These are phyloP conservation scores for Triplophysa yarkandensis DNA, from an alignment of 2,797 vertebrate genomes.

Conservation along the genomic window DNA sequence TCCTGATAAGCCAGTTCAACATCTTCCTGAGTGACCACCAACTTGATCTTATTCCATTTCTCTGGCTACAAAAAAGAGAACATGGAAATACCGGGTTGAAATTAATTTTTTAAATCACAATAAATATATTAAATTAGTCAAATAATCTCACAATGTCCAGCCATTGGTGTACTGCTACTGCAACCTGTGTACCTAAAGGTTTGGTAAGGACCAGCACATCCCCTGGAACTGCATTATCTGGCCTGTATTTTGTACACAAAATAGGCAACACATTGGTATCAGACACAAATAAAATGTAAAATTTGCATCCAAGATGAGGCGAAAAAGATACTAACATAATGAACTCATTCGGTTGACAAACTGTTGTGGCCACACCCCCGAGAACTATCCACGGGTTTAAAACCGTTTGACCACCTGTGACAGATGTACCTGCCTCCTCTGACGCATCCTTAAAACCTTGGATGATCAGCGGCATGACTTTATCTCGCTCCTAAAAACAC, in stretches of 20 bases:
- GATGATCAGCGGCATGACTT: constrained; percentile 98
- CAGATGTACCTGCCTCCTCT: constrained; percentile 96
- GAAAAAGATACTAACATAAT: constrained; percentile 86
- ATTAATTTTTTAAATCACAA: no score
- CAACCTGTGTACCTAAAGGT: constrained; percentile 96
- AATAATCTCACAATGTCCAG: constrained; percentile 95
- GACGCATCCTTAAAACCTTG: constrained; percentile 99
- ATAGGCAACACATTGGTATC: background rate
- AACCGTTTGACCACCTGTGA: constrained; percentile 97
- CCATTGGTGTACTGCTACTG: constrained; percentile 98
- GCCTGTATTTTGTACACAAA: constrained; percentile 77
- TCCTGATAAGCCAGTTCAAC: constrained; percentile 96
- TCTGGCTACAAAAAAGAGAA: constrained; percentile 82
- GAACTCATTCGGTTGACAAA: constrained; percentile 99
- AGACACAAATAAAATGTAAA: background rate
- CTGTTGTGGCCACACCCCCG: constrained; percentile 96
- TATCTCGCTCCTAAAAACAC: constrained; percentile 93
- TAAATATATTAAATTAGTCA: background rate
- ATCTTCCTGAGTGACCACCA: constrained; percentile 96
- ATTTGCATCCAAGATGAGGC: background rate
- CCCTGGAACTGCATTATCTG: constrained; percentile 97
- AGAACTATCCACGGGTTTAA: constrained; percentile 98
- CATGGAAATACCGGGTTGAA: background rate
- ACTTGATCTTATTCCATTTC: constrained; percentile 98
- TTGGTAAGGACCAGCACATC: constrained; percentile 98